Conservation (phyloP, 2,797 vertebrate genomes). For the Tragopan temminckii region DNA sequence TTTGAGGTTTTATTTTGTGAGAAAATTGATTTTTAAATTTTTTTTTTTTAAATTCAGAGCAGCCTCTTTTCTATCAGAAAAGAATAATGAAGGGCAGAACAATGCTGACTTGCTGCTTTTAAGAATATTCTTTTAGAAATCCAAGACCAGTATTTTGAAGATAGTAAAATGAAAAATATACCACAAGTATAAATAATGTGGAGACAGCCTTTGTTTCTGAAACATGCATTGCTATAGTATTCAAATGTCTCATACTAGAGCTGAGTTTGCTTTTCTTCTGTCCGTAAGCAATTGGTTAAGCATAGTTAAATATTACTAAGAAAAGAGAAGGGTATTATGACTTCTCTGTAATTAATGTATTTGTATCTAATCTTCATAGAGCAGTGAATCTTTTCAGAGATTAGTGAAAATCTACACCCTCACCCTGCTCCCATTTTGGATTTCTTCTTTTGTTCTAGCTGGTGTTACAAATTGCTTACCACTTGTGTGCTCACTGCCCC, state of each 20-base stretch:
- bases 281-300: fast-evolving
- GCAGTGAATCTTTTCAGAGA: background rate
- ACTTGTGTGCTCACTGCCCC: background rate
- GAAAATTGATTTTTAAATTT: background rate
- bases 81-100: background rate
- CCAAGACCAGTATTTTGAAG: background rate
- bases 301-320: background rate
- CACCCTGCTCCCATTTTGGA: background rate
- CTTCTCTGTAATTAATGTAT: background rate
- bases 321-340: background rate
- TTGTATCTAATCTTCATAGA: background rate
- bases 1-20: background rate
- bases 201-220: background rate
- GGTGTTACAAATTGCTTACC: background rate
- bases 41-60: no score
- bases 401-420: background rate
- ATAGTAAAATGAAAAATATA: background rate
- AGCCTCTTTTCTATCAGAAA: background rate
- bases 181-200: background rate
- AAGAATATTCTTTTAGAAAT: background rate
- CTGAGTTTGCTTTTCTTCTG: background rate
- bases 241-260: background rate
- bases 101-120: background rate
- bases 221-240: fast-evolving
- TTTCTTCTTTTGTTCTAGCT: background rate